These are phyloP conservation scores for Hystrix brachyura DNA, from an alignment of 2,113 vertebrate genomes.

Conservation along the genomic window DNA sequence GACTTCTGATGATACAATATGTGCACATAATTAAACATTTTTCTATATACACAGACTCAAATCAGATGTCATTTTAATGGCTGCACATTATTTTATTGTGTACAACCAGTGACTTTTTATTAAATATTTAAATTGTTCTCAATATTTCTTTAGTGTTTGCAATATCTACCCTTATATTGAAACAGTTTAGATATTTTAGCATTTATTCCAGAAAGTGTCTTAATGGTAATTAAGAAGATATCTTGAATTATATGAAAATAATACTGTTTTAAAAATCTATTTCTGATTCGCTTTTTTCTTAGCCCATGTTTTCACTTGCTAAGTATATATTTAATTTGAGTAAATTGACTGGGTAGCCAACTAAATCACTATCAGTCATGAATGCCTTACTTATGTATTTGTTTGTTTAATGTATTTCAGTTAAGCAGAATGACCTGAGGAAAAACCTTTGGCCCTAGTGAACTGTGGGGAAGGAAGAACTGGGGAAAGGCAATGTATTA, in stretches of 20 bases:
- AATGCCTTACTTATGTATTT: not conserved
- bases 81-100: not conserved
- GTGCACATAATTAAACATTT: not conserved
- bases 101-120: not conserved
- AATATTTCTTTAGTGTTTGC: not conserved
- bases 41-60: not conserved
- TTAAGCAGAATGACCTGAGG: not conserved
- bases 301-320: not conserved
- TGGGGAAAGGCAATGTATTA: not conserved
- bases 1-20: not conserved
- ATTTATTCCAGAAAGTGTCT: conserved; percentile 53
- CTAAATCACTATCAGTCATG: not conserved
- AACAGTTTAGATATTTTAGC: conserved; percentile 54
- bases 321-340: not conserved
- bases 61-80: not conserved
- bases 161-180: not conserved
- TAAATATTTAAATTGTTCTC: not conserved
- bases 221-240: conserved; percentile 19
- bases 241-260: not conserved
- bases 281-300: conserved; percentile 38
- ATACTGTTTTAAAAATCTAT: not conserved
- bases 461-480: not conserved
- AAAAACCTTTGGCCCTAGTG: not conserved
- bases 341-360: not conserved
- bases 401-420: not conserved